Base-by-base conservation (phyloP, 2,888 invertebrate genomes). In the Nephrotoma flavescens region DNA sequence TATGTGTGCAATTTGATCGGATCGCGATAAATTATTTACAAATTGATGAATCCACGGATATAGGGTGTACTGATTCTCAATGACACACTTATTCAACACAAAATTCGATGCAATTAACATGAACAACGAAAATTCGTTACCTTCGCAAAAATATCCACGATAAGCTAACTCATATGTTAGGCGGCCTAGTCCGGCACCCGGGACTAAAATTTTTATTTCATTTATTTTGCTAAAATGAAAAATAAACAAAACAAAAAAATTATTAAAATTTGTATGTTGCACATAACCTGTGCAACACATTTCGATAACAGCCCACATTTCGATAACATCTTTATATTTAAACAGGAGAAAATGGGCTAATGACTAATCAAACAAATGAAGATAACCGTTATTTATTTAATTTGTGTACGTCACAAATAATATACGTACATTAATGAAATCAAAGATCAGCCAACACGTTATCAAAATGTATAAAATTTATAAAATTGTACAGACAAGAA, bases 61-160 rank as follows among this genome's bases (percentile, higher is more conserved):
- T 12, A 99, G 94, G 45, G 94, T 94, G 91, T 95, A 95, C 88
- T 95, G 93, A 91, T 98, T 95, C 90, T 94, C 91, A 93, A 90
- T 89, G 15, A 90, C 89, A 88, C 88, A 89, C 83, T 95, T 94
- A 92, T 99, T 99, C 84, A 99, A 93, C 87, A 99, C 95, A 91
- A 98, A 99, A 92, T 98, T 97, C 84, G 99, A 98, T 0, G 98
- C 97, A 89, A 99, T 96, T 86, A 99, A 92, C 99, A 99, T 99
- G 91, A 98, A 99, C 57, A 99, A 93, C 42, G 98, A 98, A 92
- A 98, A 99, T 92, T 99, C 99, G 91, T 99, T 99, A 88, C 99
- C 99, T 92, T 99, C 97, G 89, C 98, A 99, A 9, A 94, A 94
- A 92, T 96, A 99, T 0, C 99, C 99, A 19, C 95, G 93, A 87